Conservation (phyloP, 2,797 vertebrate species). For the Mormyrus hasselquistii region DNA sequence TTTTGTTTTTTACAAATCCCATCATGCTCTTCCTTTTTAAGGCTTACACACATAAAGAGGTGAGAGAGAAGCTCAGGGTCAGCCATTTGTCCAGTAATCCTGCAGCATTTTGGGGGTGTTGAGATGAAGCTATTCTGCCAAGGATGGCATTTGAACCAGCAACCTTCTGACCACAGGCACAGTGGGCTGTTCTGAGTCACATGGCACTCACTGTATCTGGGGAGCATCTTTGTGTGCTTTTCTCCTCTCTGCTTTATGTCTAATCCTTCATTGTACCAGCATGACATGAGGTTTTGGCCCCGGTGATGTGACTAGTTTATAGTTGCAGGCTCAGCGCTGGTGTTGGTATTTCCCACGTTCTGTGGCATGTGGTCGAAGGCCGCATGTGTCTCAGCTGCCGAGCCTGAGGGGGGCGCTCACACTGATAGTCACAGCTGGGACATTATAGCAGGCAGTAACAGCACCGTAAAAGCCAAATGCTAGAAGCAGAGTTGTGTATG, state of each 20-base stretch:
- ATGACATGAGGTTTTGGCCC: not conserved
- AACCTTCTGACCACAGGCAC: not conserved
- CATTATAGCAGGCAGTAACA: not conserved
- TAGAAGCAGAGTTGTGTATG: not conserved
- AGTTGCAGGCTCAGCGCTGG: not conserved
- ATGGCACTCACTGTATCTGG: not conserved
- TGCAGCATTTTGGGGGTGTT: not conserved
- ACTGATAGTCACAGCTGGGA: not conserved
- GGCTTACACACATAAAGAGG: not conserved
- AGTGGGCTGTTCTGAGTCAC: not conserved
- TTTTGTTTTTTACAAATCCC: not conserved
- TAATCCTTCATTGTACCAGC: not conserved
- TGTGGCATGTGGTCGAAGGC: not conserved
- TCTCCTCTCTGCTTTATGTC: not conserved
- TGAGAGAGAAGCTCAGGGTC: not conserved
- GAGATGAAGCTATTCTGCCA: not conserved
- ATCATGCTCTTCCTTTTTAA: not conserved
- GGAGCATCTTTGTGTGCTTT: not conserved
- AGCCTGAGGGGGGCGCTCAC: not conserved
- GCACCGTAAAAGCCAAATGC: not conserved
- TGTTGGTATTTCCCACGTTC: not conserved
- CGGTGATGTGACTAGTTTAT: not conserved
- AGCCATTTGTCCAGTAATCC: not conserved
- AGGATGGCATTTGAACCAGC: not conserved
- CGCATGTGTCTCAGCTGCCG: not conserved